Evolutionary conservation across 2,888 invertebrate species (phyloP), one percentile per base, ranked within the genome.

Genomic region (Geotrupes spiniger): DNA sequence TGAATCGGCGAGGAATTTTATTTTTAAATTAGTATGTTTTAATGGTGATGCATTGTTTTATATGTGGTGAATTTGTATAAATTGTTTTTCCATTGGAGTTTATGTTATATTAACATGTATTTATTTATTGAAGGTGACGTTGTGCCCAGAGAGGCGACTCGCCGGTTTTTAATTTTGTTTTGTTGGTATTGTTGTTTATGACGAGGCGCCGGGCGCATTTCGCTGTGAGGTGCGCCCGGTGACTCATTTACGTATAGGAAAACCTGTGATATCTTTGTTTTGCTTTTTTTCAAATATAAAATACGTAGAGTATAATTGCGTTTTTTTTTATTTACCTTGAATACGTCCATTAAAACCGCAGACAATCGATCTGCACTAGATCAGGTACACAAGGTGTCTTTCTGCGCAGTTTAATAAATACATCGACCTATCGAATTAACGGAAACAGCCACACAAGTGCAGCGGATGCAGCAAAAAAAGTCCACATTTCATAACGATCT

Each of bases 231-330:
- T 21, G 21, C 6, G 4, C 6, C 21, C 6, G 21, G 21, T 4
- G 21, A 6, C 21, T 21, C 21, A 42, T 49, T 49, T 43, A 40
- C 38, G 44, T 65, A 68, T 65, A 65, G 63, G 57, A 51, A 51
- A 63, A 68, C 69, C 69, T 70, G 69, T 70, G 70, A 70, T 70
- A 70, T 66, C 57, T 62, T 62, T 58, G 63, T 68, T 66, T 60
- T 64, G 56, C 56, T 56, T 58, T 51, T 40, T 49, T 49, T 49
- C 36, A 44, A 49, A 45, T 39, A 31, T 12, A 33, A 21, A 14
- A 8, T 29, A 29, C 9, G 33, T 33, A 33, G 33, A 14, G 4
- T 33, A 14, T 33, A 9, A 12, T 11, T 8, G 2, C 9, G 9
- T 29, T 29, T 29, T 4, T 29, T 11, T 6, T 29, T n/a, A n/a